phyloP scores from a whole-genome alignment of 1,140 invertebrate species.

The Halotydeus destructor region DNA sequence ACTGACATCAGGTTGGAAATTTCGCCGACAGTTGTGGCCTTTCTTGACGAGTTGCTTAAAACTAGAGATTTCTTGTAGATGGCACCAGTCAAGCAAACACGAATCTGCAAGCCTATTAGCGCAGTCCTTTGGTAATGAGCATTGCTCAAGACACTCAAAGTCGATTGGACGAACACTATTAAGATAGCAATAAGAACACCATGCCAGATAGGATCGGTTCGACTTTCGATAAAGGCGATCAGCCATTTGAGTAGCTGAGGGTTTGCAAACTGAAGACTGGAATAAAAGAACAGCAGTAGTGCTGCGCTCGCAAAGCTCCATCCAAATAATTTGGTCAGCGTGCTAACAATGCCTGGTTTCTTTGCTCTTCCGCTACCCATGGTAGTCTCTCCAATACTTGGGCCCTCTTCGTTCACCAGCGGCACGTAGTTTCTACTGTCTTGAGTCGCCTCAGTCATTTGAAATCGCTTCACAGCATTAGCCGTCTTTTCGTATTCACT shows the following conservation, averaged over 20 bases:
- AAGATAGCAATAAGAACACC: slow-evolving; percentile 54
- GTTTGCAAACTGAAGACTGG: slow-evolving; percentile 64
- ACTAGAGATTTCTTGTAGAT: slow-evolving; percentile 26
- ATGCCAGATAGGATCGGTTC: slow-evolving; percentile 47
- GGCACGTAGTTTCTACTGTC: no score
- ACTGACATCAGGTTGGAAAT: slow-evolving; percentile 37
- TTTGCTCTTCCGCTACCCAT: no score
- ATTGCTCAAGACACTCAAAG: slow-evolving; percentile 49
- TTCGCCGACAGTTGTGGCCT: slow-evolving; percentile 32
- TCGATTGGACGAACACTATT: slow-evolving; percentile 19
- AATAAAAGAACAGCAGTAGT: slow-evolving; percentile 53
- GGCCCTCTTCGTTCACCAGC: no score
- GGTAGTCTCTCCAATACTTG: no score
- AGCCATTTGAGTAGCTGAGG: slow-evolving; percentile 37
- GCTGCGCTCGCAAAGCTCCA: slow-evolving; percentile 58
- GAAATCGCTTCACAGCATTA: no score
- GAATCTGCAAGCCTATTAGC: slow-evolving; percentile 21
- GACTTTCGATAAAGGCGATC: slow-evolving; percentile 34
- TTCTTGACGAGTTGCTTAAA: slow-evolving; percentile 24
- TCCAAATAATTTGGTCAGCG: slow-evolving; percentile 43
- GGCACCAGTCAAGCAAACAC: slow-evolving; percentile 21
- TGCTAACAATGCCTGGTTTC: neutral
- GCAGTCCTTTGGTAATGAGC: slow-evolving; percentile 82
- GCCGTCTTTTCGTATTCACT: slow-evolving; percentile 27
- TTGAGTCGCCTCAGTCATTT: no score